Percentiles rank a stretch among this genome's conserved stretches.
These are phyloP conservation scores for Anastatus disparis DNA, from an alignment of 1,140 invertebrate genomes.

Conservation along the genomic window DNA sequence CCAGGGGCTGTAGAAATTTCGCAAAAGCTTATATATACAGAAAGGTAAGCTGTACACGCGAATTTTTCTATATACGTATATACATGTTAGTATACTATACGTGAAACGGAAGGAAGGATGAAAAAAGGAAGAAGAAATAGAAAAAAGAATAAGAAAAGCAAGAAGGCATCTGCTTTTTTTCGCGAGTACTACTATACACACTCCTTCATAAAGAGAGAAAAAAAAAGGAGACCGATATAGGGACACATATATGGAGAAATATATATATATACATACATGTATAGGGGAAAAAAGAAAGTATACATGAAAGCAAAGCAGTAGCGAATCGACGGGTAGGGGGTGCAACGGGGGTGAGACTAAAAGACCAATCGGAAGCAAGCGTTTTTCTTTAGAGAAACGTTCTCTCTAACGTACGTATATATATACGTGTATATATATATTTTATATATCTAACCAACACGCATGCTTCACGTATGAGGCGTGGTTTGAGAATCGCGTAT, in stretches of 20 bases:
- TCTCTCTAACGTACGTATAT: slow-evolving; percentile 32
- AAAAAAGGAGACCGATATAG: too few relatives aligned
- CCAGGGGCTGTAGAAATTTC: too few relatives aligned
- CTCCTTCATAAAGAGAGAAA: too few relatives aligned
- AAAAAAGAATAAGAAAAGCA: background rate
- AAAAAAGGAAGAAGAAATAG: slow-evolving; percentile 16
- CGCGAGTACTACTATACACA: too few relatives aligned
- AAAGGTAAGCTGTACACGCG: too few relatives aligned
- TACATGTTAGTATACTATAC: background rate
- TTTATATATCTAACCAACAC: slow-evolving; percentile 17
- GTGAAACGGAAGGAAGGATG: background rate
- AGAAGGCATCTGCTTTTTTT: background rate
- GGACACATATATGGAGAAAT: background rate
- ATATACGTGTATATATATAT: background rate
- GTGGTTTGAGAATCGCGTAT: slow-evolving; percentile 59
- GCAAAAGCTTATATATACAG: too few relatives aligned
- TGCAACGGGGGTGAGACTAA: slow-evolving; percentile 46
- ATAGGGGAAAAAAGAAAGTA: background rate
- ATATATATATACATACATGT: background rate
- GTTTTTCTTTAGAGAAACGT: slow-evolving; percentile 60
- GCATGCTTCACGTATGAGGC: slow-evolving; percentile 60
- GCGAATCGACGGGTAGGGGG: slow-evolving; percentile 24
- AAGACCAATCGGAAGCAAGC: slow-evolving; percentile 66
- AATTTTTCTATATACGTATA: too few relatives aligned
- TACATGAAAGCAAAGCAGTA: slow-evolving; percentile 3